Evolutionary conservation across 2,113 vertebrate species (phyloP).

Genomic region (Neolamprologus longior): DNA sequence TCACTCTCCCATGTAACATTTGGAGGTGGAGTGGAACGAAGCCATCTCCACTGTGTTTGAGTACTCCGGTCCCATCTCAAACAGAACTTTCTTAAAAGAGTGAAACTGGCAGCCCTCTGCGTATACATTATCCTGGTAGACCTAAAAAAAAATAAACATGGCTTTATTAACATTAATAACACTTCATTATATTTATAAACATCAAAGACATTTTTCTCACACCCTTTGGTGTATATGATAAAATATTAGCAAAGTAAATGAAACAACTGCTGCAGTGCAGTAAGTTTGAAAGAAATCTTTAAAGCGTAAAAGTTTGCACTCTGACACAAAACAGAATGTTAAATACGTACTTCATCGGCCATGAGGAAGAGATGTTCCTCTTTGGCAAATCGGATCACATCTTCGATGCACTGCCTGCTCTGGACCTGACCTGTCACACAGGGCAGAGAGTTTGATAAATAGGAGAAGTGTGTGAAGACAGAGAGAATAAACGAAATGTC

Average conservation of each 20-base stretch:
- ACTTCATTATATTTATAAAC: neutral
- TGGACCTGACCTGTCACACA: slow-evolving; percentile 75
- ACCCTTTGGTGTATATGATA: neutral
- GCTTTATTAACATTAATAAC: neutral
- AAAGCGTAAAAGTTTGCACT: neutral
- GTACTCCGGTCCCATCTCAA: slow-evolving; percentile 85
- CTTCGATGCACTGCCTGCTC: slow-evolving; percentile 75
- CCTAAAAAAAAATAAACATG: slow-evolving; percentile 22
- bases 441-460: neutral
- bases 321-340: neutral
- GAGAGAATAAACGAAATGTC: neutral
- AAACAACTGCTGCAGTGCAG: neutral
- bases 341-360: slow-evolving; percentile 82
- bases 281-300: neutral
- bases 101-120: slow-evolving; percentile 82
- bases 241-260: neutral
- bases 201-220: neutral
- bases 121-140: slow-evolving; percentile 89
- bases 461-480: neutral
- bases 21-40: slow-evolving; percentile 90
- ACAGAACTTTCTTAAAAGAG: slow-evolving; percentile 92
- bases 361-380: slow-evolving; percentile 76
- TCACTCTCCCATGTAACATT: slow-evolving; percentile 95
- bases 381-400: slow-evolving; percentile 75
- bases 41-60: slow-evolving; percentile 76